Evolutionary conservation across 2,888 invertebrate species (phyloP), one percentile per base, ranked within the genome.

Genomic region (Thera obeliscata): DNA sequence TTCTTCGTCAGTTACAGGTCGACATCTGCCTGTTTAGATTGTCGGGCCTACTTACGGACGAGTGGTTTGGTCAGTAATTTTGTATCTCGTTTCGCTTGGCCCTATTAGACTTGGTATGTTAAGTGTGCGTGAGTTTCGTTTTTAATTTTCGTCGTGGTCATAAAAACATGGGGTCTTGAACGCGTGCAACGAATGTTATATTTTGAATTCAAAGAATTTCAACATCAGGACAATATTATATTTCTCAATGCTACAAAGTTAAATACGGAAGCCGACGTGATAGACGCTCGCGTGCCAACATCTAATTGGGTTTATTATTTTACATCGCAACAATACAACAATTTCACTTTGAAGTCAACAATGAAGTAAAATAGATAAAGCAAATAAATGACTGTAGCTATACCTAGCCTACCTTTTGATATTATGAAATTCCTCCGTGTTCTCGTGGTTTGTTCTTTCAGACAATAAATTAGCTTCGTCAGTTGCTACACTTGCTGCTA

Each of bases 361-460:
- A 62, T 61, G 41, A 66, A 66, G 56, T 69, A 56, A 50, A 60
- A 73, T 68, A 65, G 59, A 70, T 71, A 70, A 74, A 78, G 71
- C 75, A 74, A 78, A 73, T 76, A 73, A 55, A 73, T 69, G 68
- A 71, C 70, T 70, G 71, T 75, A 22, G 22, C 22, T 22, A 22
- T 22, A 74, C 38, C 38, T 38, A 38, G 43, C 9, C 43, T 46
- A 46, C 43, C 43, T 46, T 3, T 73, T 70, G 74, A 66, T 71
- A 77, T 78, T 80, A 72, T 74, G 78, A 78, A 80, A 81, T 72
- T 74, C 77, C 75, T 74, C 76, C 78, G 75, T 74, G 69, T 74
- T 77, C 65, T 60, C 75, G 64, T 75, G 69, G 77, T 78, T 76
- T 72, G 76, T 74, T 73, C 63, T 75, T 74, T 67, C 56, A 61